Evolutionary conservation across 2,888 invertebrate genomes (phyloP).

Genomic region (Limnephilus lunatus): DNA sequence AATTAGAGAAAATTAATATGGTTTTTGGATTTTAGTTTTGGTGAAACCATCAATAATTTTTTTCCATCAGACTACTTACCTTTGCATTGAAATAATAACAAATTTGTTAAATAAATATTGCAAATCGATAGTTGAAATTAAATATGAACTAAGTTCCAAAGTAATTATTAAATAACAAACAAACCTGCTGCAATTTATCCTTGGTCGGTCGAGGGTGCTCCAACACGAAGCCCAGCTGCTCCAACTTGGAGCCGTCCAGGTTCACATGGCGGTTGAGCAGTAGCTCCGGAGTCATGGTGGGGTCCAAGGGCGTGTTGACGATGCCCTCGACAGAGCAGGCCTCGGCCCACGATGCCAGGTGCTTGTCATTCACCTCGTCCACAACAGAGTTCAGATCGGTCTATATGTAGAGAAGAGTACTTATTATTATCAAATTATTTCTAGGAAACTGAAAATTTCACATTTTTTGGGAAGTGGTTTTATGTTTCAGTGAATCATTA

Average conservation of each 20-base stretch:
- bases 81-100: background rate
- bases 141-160: background rate
- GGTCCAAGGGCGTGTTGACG: constrained; percentile 91
- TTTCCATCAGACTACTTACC: no score
- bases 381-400: constrained; percentile 87
- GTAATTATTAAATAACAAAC: constrained; percentile 14
- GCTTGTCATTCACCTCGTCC: constrained; percentile 96
- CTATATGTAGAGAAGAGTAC: constrained; percentile 72
- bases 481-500: no score
- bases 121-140: background rate
- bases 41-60: no score
- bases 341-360: constrained; percentile 94
- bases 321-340: constrained; percentile 86
- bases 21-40: no score
- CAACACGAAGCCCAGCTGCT: constrained; percentile 78
- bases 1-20: no score
- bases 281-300: constrained; percentile 90
- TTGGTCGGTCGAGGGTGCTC: constrained; percentile 81
- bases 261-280: constrained; percentile 89
- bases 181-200: constrained; percentile 80
- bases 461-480: no score
- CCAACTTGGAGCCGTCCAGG: constrained; percentile 83
- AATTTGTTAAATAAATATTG: background rate
- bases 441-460: no score
- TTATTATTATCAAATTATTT: background rate